These are phyloP conservation scores for Sciurus vulgaris DNA, from an alignment of 2,797 vertebrate genomes.

Conservation along the genomic window DNA sequence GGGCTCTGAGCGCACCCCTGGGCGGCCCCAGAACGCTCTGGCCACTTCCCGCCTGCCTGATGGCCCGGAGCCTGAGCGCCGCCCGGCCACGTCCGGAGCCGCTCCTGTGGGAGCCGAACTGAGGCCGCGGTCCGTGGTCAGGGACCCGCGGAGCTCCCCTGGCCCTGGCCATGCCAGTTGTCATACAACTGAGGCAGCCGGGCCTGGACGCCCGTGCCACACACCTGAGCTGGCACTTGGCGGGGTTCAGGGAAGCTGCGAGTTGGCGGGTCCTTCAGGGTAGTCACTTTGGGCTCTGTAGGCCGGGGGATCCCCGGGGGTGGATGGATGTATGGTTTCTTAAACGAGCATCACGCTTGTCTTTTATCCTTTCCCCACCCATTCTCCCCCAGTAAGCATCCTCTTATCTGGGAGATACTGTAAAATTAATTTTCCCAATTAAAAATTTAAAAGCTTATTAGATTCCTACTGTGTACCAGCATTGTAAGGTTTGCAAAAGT, in stretches of 20 bases:
- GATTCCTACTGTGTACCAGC: neutral
- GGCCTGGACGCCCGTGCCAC: neutral
- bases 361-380: neutral
- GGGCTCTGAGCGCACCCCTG: conserved; percentile 34
- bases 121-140: no score
- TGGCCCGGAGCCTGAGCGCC: neutral
- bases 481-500: neutral
- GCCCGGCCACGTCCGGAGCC: no score
- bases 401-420: neutral
- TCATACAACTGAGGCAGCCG: conserved; percentile 38
- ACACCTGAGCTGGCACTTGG: neutral
- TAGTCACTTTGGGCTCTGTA: neutral
- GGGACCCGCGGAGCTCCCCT: rapidly evolving
- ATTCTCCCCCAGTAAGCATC: neutral
- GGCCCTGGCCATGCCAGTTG: neutral
- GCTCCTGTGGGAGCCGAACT: neutral
- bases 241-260: neutral
- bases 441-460: neutral
- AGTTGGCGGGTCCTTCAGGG: neutral
- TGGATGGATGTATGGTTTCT: neutral
- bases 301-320: neutral
- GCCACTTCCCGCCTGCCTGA: no score
- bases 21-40: neutral
- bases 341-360: neutral
- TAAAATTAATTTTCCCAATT: neutral